These are phyloP conservation scores for Dromococcyx pavoninus DNA, from an alignment of 2,797 vertebrate species.

Conservation along the genomic window DNA sequence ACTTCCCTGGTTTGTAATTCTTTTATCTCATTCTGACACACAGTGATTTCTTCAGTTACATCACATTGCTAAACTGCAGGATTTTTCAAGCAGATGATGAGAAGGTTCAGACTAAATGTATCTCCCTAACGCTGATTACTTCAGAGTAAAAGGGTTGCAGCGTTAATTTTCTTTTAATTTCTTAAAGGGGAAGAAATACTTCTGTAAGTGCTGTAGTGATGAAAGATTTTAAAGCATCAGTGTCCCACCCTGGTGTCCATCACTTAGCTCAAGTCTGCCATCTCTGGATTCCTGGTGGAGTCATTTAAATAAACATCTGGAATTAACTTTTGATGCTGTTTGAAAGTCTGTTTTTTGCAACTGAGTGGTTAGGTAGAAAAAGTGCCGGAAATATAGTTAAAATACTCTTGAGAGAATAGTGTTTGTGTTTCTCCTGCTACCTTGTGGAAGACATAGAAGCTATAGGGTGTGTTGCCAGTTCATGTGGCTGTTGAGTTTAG, in stretches of 20 bases:
- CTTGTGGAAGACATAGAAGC: background rate
- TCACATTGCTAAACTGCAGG: background rate
- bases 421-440: background rate
- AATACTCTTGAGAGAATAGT: background rate
- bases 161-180: background rate
- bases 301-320: background rate
- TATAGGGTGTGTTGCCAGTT: background rate
- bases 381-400: background rate
- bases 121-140: background rate
- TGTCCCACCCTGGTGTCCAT: background rate
- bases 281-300: background rate
- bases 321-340: background rate
- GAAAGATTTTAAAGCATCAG: background rate
- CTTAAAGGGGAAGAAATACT: background rate
- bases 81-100: background rate
- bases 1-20: background rate
- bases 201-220: background rate
- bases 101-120: background rate
- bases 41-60: background rate
- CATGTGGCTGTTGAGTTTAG: background rate
- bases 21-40: background rate
- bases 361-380: background rate
- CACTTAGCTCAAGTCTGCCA: background rate
- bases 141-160: background rate
- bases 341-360: background rate